Evolutionary conservation across 1,140 invertebrate species (phyloP), one percentile per base, ranked within the genome.

Genomic region (Drosophila trapezifrons): DNA sequence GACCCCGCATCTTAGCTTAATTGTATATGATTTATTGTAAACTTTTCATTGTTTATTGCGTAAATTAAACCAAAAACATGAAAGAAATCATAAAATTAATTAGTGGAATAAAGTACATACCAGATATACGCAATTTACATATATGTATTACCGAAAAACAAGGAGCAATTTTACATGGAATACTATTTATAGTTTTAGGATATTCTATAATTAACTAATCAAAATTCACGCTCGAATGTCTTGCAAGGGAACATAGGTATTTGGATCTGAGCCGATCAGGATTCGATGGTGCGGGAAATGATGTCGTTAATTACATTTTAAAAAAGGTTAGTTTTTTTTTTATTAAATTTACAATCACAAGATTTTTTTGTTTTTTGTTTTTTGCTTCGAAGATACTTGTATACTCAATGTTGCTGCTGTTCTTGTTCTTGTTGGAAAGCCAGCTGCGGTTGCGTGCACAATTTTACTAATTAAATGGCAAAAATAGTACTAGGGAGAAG

Each of bases 331-430:
- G 57, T 75, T 75, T 76, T 66, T 27, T 62, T 69, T 82, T 83
- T 86, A 86, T 86, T 87, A 87, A 86, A 87, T 86, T 83, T 86
- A 86, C 83, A 86, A 86, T 86, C 83, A 86, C 83, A 86, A 86
- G 82, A 87, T 79, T 84, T 69, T 78, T 81, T 51, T 52, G 17
- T 54, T 54, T 54, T 52, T 52, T 18, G 29, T 52, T 52, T 52
- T 40, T 52, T 52, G 57, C 63, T 59, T 76, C 4, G 46, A 60
- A 75, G 73, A 75, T 82, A 72, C 45, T 71, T 58, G 32, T 70
- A 75, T 69, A 66, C 64, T 60, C 51, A 65, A 69, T 76, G 59
- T 54, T 58, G 47, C 42, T 74, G 71, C 54, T 58, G 63, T 45
- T 74, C 55, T 56, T 62, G 32, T 38, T 75, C 65, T 54, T 63